These are phyloP conservation scores for Acronicta alni DNA, from an alignment of 2,888 invertebrate genomes.

Conservation along the genomic window DNA sequence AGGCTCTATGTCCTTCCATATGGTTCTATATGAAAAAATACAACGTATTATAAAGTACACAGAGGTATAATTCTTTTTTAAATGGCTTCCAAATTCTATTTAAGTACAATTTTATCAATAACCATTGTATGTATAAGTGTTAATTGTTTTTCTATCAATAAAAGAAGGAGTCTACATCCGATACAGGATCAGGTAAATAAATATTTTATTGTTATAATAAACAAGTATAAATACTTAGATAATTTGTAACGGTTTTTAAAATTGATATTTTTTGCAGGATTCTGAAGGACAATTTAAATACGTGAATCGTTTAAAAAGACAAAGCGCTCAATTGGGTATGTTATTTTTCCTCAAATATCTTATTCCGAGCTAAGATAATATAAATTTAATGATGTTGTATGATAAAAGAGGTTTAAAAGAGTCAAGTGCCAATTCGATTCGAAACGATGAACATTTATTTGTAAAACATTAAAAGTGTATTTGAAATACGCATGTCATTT, in stretches of 20 bases:
- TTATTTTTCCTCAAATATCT: slow-evolving; percentile 3
- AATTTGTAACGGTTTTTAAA: neutral
- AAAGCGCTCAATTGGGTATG: slow-evolving; percentile 31
- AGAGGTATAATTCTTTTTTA: neutral
- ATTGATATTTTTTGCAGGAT: slow-evolving; percentile 16
- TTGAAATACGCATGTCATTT: too few relatives aligned
- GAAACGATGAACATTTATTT: neutral
- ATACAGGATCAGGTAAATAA: slow-evolving; percentile 24
- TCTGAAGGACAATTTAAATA: neutral
- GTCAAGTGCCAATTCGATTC: neutral
- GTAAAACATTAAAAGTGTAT: neutral
- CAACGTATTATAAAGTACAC: neutral
- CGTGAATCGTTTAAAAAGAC: slow-evolving; percentile 36
- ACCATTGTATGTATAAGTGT: slow-evolving; percentile 1
- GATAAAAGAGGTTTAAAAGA: too few relatives aligned
- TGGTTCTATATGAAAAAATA: slow-evolving; percentile 9
- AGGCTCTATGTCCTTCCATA: neutral
- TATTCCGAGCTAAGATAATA: too few relatives aligned
- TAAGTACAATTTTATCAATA: slow-evolving; percentile 9
- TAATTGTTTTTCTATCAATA: slow-evolving; percentile 15
- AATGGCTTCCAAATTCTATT: slow-evolving; percentile 21
- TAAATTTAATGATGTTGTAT: too few relatives aligned
- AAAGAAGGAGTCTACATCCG: neutral
- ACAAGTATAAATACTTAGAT: neutral
- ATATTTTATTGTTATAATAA: neutral